Conservation (phyloP, 2,888 invertebrate species). For the Andrena praecox region DNA sequence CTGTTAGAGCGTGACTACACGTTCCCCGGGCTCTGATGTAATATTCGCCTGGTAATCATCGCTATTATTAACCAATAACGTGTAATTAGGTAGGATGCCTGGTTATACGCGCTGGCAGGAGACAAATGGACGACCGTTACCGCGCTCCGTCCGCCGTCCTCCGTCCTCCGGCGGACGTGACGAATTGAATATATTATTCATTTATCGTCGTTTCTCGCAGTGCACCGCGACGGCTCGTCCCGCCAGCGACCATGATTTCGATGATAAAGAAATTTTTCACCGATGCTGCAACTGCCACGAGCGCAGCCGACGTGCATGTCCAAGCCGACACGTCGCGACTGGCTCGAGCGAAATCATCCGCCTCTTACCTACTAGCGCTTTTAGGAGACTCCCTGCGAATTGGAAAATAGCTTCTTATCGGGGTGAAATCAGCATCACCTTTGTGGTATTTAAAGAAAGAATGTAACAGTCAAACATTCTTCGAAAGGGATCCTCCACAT, state of each 20-base stretch:
- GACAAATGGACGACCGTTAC: conserved; percentile 66
- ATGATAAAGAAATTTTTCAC: conserved; percentile 33
- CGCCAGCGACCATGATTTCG: conserved; percentile 27
- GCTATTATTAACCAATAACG: conserved; percentile 74
- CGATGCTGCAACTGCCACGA: not conserved
- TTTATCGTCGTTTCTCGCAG: conserved; percentile 24
- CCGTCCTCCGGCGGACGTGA: conserved; percentile 27
- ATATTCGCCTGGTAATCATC: conserved; percentile 68
- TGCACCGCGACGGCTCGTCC: not conserved
- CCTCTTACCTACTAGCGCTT: no score
- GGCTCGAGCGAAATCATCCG: no score
- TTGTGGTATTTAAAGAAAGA: no score
- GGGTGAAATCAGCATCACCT: no score
- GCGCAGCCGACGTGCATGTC: not conserved
- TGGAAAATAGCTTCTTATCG: no score
- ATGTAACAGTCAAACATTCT: no score
- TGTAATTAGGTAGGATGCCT: conserved; percentile 67
- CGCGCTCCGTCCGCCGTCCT: conserved; percentile 37
- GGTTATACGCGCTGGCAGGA: conserved; percentile 50
- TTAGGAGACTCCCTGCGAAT: no score
- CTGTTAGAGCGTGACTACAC: conserved; percentile 60
- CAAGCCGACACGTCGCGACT: not conserved
- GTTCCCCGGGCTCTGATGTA: conserved; percentile 55
- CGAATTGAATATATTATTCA: conserved; percentile 26
- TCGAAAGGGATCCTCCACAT: no score